These are phyloP conservation scores for Metopia argyrocephala DNA, from an alignment of 2,888 invertebrate genomes.

Conservation along the genomic window DNA sequence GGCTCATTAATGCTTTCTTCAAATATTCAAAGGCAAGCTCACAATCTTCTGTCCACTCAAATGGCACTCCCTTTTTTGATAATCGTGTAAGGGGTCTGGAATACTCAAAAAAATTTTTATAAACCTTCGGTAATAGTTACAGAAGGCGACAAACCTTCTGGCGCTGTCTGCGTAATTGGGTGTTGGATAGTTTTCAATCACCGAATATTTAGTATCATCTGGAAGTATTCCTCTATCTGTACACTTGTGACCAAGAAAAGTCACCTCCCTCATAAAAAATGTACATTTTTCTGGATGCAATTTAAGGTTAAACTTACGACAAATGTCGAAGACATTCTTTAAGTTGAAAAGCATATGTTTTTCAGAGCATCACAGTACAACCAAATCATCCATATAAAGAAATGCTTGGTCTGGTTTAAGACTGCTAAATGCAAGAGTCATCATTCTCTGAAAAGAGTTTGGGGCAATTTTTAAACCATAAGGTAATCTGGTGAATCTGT, in stretches of 20 bases:
- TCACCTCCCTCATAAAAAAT: too few species aligned
- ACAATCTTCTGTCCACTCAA: neutral
- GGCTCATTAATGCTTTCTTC: neutral
- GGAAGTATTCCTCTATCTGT: slow-evolving; percentile 24
- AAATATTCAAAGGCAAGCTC: neutral
- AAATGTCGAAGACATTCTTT: neutral
- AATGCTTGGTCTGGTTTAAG: too few species aligned
- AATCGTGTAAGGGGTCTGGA: slow-evolving; percentile 5
- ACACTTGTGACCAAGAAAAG: slow-evolving; percentile 27
- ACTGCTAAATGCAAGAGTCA: slow-evolving; percentile 15
- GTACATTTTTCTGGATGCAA: slow-evolving; percentile 5
- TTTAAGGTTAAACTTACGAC: neutral
- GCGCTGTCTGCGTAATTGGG: neutral
- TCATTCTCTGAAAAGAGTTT: slow-evolving; percentile 27
- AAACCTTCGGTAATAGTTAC: slow-evolving; percentile 4
- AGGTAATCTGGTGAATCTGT: neutral
- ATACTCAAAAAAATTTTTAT: neutral
- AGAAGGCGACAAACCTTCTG: slow-evolving; percentile 3
- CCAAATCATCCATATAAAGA: slow-evolving; percentile 18
- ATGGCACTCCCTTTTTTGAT: neutral
- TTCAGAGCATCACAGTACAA: neutral
- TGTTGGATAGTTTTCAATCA: neutral
- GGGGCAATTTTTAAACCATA: slow-evolving; percentile 20
- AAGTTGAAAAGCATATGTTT: slow-evolving; percentile 8
- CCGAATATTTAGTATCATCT: too few species aligned